phyloP scores from a whole-genome alignment of 1,140 invertebrate genomes.

The Bombus difficillimus region DNA sequence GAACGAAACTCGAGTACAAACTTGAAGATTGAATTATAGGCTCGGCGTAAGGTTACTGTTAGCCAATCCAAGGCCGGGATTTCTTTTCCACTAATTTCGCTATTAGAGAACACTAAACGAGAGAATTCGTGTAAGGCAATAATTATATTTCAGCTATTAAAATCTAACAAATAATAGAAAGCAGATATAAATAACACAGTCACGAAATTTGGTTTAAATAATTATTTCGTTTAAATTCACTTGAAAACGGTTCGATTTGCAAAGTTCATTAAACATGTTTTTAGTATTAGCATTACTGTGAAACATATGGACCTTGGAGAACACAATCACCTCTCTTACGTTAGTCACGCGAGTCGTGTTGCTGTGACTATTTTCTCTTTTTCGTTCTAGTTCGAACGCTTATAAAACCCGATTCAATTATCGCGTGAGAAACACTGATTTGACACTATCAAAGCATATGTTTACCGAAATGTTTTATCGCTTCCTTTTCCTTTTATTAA shows the following conservation, averaged over 20 bases:
- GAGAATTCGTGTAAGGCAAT: too few species aligned
- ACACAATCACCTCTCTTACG: conserved; percentile 37
- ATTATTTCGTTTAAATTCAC: neutral
- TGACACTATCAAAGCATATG: neutral
- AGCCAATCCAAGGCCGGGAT: conserved; percentile 63
- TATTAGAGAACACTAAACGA: too few species aligned
- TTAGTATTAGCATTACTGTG: neutral
- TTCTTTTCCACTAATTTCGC: conserved; percentile 16
- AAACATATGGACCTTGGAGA: conserved; percentile 27
- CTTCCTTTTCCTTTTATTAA: neutral
- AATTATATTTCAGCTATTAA: neutral
- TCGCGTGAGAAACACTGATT: neutral
- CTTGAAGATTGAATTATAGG: conserved; percentile 67
- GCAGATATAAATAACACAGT: neutral
- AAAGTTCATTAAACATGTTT: neutral
- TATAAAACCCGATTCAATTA: neutral
- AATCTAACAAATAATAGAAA: neutral
- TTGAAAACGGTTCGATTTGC: neutral
- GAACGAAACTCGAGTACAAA: conserved; percentile 51
- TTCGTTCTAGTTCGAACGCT: neutral
- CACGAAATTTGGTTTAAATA: neutral
- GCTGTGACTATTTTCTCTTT: conserved; percentile 15
- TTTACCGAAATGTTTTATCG: neutral
- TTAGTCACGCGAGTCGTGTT: conserved; percentile 19
- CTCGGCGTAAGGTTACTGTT: conserved; percentile 49